Conservation (phyloP, 2,888 invertebrate species). For the Acanthacorydalis orientalis region DNA sequence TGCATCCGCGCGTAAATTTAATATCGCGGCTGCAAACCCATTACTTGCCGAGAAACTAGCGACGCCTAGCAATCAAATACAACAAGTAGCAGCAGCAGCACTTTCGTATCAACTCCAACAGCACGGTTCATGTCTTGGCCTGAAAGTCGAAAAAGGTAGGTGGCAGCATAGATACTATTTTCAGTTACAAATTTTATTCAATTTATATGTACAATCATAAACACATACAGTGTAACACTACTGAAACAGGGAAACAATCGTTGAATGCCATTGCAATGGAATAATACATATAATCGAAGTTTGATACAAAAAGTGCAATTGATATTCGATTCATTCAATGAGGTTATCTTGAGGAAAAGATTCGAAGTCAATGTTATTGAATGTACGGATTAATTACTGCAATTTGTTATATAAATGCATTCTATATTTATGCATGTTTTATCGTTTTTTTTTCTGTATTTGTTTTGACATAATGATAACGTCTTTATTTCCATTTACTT, state of each 20-base stretch:
- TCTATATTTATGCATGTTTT: no score
- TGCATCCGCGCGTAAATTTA: conserved; percentile 32
- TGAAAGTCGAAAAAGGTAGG: conserved; percentile 28
- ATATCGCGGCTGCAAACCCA: conserved; percentile 75
- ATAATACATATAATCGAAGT: not conserved
- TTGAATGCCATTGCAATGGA: not conserved
- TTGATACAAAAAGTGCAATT: not conserved
- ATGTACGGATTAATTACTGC: not conserved
- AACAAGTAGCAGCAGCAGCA: conserved; percentile 22
- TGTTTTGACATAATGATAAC: no score
- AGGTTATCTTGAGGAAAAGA: conserved; percentile 11
- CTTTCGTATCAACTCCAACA: conserved; percentile 22
- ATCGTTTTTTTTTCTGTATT: no score
- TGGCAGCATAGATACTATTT: not conserved
- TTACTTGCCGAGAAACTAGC: conserved; percentile 62
- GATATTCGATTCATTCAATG: conserved; percentile 8
- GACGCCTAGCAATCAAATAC: conserved; percentile 30
- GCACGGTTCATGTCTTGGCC: conserved; percentile 21
- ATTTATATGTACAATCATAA: not conserved
- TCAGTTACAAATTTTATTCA: not conserved
- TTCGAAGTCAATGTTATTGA: conserved; percentile 13
- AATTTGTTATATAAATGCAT: no score
- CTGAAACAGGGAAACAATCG: not conserved
- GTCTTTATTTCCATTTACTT: no score
- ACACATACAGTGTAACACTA: not conserved